Base-by-base conservation (phyloP, 2,797 vertebrate genomes). In the Helicolenus hilgendorfi region DNA sequence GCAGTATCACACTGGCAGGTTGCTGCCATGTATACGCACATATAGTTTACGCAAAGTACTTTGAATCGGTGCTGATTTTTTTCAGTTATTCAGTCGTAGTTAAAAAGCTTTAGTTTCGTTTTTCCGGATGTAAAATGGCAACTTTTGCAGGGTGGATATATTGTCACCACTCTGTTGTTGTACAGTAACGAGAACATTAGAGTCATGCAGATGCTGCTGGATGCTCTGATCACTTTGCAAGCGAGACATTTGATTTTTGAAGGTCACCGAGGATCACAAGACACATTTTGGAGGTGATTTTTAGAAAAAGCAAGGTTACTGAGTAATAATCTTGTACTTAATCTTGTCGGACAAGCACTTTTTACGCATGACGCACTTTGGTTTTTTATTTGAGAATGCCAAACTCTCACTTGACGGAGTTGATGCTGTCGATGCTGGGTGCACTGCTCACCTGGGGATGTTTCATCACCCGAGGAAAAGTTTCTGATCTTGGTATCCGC, bases 381-480 rank as follows among this genome's bases (percentile, higher is more conserved):
- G 27, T 4, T 71, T 85, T 85, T 45, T 22, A 80, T 73, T 90
- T 83, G 5, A 93, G 94, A 84, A 96, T 94, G 90, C 97, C 97
- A 92, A 97, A 97, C 83, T 97, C 97, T 76, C 97, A 98, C 67
- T 96, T 96, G 11, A 98, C 97, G 13, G 95, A 96, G 86, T 96
- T 97, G 92, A 98, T 97, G 92, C 97, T 97, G 88, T 97, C 96
- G 60, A 97, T 91, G 88, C 97, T 97, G 68, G 93, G 89, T 75
- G 96, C 96, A 36, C 95, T 97, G 62, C 83, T 94, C 58, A 97
- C 94, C 86, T 94, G 94, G 5, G 94, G 93, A 36, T 97, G 97
- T 13, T 69, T 86, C 0, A 38, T 59, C 45, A 68, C 29, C 38
- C 88, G 87, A 0, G 96, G 96, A 4, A 96, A 97, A 10, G 95